Conservation (phyloP, 2,113 vertebrate genomes). For the Condylura cristata region DNA sequence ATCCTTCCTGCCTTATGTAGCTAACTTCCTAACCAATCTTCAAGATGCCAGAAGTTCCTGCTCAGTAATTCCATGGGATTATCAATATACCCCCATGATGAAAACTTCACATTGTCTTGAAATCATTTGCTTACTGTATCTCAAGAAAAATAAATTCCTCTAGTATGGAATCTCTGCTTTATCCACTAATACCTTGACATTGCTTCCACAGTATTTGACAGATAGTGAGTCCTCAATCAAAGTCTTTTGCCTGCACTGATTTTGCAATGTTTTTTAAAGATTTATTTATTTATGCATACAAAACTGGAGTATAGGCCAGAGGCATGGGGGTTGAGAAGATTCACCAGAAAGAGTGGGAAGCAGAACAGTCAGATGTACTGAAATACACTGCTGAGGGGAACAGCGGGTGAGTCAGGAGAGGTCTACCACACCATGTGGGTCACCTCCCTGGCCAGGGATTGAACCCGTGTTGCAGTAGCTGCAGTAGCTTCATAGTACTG, state of each 20-base stretch:
- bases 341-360: too few species aligned
- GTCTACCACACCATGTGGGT: too few species aligned
- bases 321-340: too few species aligned
- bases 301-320: too few species aligned
- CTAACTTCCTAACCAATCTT: neutral
- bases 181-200: neutral
- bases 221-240: neutral
- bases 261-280: neutral
- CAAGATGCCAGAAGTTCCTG: neutral
- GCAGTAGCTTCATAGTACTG: too few species aligned
- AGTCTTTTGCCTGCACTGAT: neutral
- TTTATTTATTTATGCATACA: too few species aligned
- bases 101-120: neutral
- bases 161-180: neutral
- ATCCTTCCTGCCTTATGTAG: neutral
- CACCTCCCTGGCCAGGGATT: too few species aligned
- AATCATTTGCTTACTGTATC: neutral
- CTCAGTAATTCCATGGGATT: neutral
- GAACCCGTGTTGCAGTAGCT: too few species aligned
- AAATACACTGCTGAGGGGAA: too few species aligned
- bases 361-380: too few species aligned
- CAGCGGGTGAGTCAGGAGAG: too few species aligned
- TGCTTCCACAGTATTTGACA: neutral
- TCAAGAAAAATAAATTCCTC: neutral
- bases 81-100: neutral